Base-by-base conservation (phyloP, 2,113 vertebrate genomes). In the Reinhardtius hippoglossoides region DNA sequence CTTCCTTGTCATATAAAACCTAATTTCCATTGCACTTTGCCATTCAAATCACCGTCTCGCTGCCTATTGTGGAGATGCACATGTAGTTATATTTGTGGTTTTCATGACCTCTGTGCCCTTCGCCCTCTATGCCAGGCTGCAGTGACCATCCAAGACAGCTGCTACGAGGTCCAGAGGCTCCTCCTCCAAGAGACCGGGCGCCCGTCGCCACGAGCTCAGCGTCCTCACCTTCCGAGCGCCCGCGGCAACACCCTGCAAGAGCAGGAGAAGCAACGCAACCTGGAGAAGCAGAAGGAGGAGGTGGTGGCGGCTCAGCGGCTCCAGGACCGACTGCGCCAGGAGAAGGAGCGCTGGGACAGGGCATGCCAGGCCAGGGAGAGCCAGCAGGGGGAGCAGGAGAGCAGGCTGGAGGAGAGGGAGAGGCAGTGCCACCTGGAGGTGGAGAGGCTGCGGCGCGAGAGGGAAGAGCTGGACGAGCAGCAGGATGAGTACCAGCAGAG, bases 261-360 rank as follows among this genome's bases (percentile, higher is more conserved):
- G 82, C 98, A 98, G 91, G 98, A 98, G 88, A 96, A 97, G 46
- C 96, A 97, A 75, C 88, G 97, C 1, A 97, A 97, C 93, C 95
- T 96, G 0, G 97, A 98, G 74, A 97, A 97, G 70, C 95, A 95
- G 71, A 95, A 96, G 1, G 97, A 98, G 75, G 97, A 99, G 27
- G 83, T 95, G 78, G 96, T 81, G 0, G 90, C 92, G 0, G 87
- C 95, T 0, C 95, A 95, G 80, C 95, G 95, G 27, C 94, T 96
- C 5, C 96, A 96, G 88, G 89, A 71, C 42, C 94, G 93, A 44
- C 92, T 98, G 68, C 95, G 94, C 54, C 95, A 92, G 74, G 96
- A 98, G 61, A 95, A 93, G 87, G 96, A 97, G 68, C 95, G 95
- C 68, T 96, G 96, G 96, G 96, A 97, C 66, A 91, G 94, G 0